Evolutionary conservation across 2,113 vertebrate species (phyloP).

Genomic region (Crotalus helleri): DNA sequence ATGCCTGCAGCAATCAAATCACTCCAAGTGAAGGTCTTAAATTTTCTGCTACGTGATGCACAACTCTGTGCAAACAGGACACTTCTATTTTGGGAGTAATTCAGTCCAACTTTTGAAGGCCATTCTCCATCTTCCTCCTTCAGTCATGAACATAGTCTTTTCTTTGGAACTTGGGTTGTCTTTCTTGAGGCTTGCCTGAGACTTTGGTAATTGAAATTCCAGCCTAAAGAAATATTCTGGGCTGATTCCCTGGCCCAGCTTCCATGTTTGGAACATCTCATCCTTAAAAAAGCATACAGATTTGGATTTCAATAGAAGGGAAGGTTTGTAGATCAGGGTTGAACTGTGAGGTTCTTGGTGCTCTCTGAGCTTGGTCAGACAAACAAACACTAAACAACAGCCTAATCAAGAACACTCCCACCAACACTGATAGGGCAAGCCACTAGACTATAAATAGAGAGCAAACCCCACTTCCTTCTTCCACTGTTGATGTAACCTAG

Average conservation of each 20-base stretch:
- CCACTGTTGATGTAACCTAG: background rate
- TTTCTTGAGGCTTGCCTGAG: background rate
- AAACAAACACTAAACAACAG: background rate
- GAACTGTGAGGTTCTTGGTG: background rate
- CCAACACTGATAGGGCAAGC: background rate
- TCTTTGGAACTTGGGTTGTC: background rate
- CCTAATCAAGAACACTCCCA: background rate
- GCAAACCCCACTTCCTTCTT: too few relatives aligned
- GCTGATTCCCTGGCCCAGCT: background rate
- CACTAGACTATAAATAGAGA: background rate
- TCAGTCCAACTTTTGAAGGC: background rate
- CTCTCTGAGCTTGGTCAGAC: background rate
- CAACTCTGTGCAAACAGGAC: background rate
- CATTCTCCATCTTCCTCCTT: background rate
- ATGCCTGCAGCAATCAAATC: background rate
- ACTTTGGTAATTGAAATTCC: background rate
- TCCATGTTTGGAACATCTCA: background rate
- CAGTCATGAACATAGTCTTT: background rate
- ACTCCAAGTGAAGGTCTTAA: background rate
- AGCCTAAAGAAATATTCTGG: background rate
- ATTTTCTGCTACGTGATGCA: background rate
- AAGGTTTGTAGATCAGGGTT: background rate
- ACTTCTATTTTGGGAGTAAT: background rate
- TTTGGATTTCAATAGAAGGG: background rate
- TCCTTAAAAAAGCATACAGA: background rate